Evolutionary conservation across 2,888 invertebrate species (phyloP), one percentile per base, ranked within the genome.

Genomic region (Rhagophthalmus giganteus): DNA sequence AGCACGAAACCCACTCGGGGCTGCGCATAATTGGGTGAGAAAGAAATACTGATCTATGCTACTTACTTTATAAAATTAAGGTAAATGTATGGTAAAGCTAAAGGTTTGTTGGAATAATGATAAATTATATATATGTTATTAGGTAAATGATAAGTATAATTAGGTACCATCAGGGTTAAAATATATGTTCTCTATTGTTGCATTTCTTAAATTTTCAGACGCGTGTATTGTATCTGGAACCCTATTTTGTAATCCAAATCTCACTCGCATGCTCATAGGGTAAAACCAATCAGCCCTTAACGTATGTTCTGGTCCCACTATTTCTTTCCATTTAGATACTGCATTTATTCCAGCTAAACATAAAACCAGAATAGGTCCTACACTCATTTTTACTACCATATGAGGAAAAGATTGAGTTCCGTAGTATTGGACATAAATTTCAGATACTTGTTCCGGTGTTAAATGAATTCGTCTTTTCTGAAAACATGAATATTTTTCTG

Each of bases 391-490:
- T 1, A 88, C 83, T 0, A 94, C 87, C 45, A 90, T 79, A 62
- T 87, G 83, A 2, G 90, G 87, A 69, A 90, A 94, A 61, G 85
- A 81, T 13, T 83, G 77, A 42, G 81, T 81, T 0, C 88, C 88
- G 66, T 86, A 88, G 68, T 85, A 83, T 38, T 88, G 84, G 2
- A 80, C 79, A 72, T 90, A 94, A 61, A 95, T 84, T 67, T 93
- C 90, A 0, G 90, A 88, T 0, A 88, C 89, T 73, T 92, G 88
- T 72, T 94, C 94, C 0, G 89, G 87, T 0, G 89, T 88, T 47
- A 95, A 76, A 39, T 81, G 84, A 0, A 93, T 74, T 57, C 79
- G 77, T 51, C 89, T 80, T 62, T 80, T 81, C 84, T 88, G 75
- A 34, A 75, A 67, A 11, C 12, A 12, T 26, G 12, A 37, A 25